Evolutionary conservation across 2,888 invertebrate genomes (phyloP).

Genomic region (Anodontia alba): DNA sequence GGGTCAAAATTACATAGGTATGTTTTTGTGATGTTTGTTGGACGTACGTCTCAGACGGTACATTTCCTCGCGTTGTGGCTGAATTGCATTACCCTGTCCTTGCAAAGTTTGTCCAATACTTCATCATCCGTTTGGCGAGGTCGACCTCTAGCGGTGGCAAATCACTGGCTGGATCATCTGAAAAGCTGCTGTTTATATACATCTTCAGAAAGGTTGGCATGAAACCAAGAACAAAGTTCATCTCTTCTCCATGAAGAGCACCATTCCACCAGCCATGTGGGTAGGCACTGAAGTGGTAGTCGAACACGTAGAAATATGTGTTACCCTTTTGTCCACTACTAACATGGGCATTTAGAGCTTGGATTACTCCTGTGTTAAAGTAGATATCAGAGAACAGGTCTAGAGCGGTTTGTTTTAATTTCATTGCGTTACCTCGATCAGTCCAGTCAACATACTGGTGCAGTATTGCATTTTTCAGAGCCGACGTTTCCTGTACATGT

Average conservation of each 20-base stretch:
- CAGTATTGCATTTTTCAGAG: background rate
- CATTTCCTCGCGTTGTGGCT: background rate
- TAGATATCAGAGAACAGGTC: background rate
- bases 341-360: background rate
- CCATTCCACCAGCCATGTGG: background rate
- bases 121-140: background rate
- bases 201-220: background rate
- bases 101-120: background rate
- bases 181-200: background rate
- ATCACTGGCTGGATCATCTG: background rate
- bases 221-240: background rate
- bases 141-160: background rate
- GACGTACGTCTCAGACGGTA: too few species aligned
- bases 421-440: background rate
- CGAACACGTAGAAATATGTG: slow-evolving; percentile 7
- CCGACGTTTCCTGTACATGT: background rate
- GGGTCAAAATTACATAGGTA: too few species aligned
- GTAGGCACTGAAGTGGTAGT: background rate
- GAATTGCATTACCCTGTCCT: background rate
- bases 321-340: background rate
- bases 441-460: slow-evolving; percentile 11
- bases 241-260: background rate
- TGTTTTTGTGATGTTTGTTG: too few species aligned
- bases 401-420: background rate
- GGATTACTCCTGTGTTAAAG: background rate